phyloP scores from a whole-genome alignment of 2,888 invertebrate species.

The Apamea sordens region DNA sequence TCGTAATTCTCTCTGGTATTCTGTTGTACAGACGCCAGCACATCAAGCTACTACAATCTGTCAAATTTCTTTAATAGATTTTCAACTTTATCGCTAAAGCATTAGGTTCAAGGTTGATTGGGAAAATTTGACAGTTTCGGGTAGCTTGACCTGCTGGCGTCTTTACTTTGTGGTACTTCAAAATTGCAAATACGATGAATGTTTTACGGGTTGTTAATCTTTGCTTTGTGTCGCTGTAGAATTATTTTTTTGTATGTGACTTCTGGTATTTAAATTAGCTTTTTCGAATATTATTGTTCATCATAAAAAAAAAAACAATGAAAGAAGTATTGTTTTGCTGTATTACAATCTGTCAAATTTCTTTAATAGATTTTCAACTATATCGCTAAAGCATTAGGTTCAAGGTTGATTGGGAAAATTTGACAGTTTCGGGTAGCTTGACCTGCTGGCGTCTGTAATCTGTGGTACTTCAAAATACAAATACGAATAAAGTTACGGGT shows the following conservation, averaged over 20 bases:
- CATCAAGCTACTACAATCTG: no score
- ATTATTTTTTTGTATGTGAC: neutral
- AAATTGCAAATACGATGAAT: slow-evolving; percentile 32
- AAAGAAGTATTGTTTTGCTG: no score
- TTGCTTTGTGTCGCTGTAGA: neutral
- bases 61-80: no score
- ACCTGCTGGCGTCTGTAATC: neutral
- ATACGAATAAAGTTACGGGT: slow-evolving; percentile 17
- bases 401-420: no score
- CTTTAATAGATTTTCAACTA: no score
- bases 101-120: no score
- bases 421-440: neutral
- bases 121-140: no score
- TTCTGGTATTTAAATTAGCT: neutral
- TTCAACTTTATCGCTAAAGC: no score
- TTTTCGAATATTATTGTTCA: neutral
- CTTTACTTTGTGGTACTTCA: slow-evolving; percentile 5
- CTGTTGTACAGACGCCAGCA: no score
- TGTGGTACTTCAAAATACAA: slow-evolving; percentile 31
- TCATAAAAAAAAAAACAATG: no score
- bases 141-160: neutral
- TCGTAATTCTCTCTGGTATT: slow-evolving; percentile 1
- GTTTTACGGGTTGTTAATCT: slow-evolving; percentile 19
- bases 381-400: no score
- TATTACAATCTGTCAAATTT: no score